Evolutionary conservation across 2,888 invertebrate genomes (phyloP).

Genomic region (Microctonus brassicae): DNA sequence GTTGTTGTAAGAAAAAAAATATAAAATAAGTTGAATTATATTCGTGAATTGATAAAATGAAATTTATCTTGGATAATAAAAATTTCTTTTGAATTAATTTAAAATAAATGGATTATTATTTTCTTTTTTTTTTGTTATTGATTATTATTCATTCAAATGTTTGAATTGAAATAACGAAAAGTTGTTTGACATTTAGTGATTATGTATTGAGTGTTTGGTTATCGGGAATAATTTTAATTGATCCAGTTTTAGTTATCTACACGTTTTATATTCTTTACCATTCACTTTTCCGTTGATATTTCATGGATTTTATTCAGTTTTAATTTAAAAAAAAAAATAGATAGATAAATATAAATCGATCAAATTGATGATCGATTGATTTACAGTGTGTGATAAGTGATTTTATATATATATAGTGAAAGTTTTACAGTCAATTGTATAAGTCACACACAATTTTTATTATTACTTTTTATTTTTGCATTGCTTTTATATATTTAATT

Average conservation of each 20-base stretch:
- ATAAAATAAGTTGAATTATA: slow-evolving; percentile 60
- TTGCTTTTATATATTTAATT: not conserved
- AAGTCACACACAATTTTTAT: not conserved
- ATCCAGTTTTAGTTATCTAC: not conserved
- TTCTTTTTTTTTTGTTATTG: slow-evolving; percentile 14
- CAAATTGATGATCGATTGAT: not conserved
- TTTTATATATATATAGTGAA: not conserved
- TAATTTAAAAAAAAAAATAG: not conserved
- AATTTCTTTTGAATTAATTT: not conserved
- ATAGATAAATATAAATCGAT: not conserved
- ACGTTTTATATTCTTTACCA: not conserved
- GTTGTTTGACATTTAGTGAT: not conserved
- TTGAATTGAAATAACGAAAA: not conserved
- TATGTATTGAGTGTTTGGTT: not conserved
- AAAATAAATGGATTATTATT: not conserved
- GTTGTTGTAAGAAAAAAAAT: slow-evolving; percentile 61
- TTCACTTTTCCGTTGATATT: not conserved
- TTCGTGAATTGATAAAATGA: slow-evolving; percentile 39
- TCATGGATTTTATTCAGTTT: not conserved
- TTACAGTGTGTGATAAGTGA: not conserved
- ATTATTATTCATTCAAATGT: slow-evolving; percentile 37
- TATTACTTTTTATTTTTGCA: not conserved
- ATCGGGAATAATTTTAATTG: not conserved
- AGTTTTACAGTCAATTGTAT: not conserved
- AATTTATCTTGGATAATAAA: slow-evolving; percentile 18